These are phyloP conservation scores for Lottia scabra DNA, from an alignment of 2,888 invertebrate species.

Conservation along the genomic window DNA sequence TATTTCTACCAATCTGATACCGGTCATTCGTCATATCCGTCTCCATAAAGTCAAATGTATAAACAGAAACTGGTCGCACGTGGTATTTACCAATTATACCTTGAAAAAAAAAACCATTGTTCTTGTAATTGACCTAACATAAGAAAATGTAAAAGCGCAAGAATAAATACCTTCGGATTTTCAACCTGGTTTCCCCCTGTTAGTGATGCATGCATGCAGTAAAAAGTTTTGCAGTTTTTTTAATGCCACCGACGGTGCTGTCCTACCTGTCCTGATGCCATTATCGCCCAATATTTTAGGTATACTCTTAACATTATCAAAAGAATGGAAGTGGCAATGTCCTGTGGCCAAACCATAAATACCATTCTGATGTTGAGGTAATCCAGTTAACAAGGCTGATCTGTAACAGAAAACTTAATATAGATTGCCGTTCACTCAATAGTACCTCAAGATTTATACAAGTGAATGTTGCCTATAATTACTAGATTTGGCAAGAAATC, in stretches of 20 bases:
- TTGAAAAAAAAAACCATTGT: slow-evolving; percentile 42
- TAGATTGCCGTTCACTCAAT: no score
- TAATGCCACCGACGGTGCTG: no score
- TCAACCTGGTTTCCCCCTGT: no score
- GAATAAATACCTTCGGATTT: no score
- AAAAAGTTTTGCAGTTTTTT: no score
- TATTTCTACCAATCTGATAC: slow-evolving; percentile 91
- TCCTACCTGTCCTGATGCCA: slow-evolving; percentile 61
- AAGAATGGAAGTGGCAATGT: slow-evolving; percentile 88
- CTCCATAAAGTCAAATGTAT: slow-evolving; percentile 85
- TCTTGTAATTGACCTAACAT: no score
- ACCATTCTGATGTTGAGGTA: slow-evolving; percentile 91
- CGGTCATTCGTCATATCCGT: slow-evolving; percentile 91
- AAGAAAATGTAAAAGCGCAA: no score
- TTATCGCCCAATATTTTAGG: slow-evolving; percentile 75
- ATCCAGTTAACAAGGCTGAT: slow-evolving; percentile 85
- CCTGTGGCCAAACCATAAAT: slow-evolving; percentile 94
- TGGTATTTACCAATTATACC: slow-evolving; percentile 90
- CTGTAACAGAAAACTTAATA: slow-evolving; percentile 38
- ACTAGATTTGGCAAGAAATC: no score
- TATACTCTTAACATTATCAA: slow-evolving; percentile 79
- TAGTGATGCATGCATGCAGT: no score
- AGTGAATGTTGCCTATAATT: no score
- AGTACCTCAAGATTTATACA: no score
- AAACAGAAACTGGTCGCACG: slow-evolving; percentile 82